phyloP scores from a whole-genome alignment of 2,797 vertebrate genomes.

The Erithacus rubecula region DNA sequence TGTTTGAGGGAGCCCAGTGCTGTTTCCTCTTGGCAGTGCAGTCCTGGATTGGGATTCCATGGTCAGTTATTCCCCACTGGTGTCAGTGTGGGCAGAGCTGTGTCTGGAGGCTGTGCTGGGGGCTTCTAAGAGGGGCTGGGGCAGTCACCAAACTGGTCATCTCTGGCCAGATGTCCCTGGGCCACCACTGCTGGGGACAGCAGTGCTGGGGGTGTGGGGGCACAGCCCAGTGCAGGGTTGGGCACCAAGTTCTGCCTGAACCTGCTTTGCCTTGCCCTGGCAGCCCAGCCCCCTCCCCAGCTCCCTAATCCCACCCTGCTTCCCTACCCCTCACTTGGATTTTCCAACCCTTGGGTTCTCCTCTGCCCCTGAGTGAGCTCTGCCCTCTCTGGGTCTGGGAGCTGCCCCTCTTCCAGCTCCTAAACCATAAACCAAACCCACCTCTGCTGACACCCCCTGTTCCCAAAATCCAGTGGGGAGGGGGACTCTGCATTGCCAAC shows the following conservation, averaged over 20 bases:
- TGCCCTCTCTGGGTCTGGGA: not conserved
- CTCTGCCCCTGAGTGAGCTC: not conserved
- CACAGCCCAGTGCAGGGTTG: not conserved
- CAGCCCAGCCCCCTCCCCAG: not conserved
- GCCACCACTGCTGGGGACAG: not conserved
- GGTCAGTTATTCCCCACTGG: rapidly evolving
- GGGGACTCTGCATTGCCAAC: slow-evolving; percentile 17
- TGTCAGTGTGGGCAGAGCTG: not conserved
- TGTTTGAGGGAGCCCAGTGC: not conserved
- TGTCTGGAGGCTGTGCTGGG: not conserved
- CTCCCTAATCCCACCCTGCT: not conserved
- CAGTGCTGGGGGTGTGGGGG: not conserved
- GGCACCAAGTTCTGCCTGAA: not conserved
- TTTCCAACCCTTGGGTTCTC: not conserved
- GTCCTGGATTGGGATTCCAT: not conserved
- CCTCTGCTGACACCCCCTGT: not conserved
- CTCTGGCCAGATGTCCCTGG: not conserved
- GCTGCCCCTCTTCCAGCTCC: slow-evolving; percentile 2
- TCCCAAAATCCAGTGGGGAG: slow-evolving; percentile 16
- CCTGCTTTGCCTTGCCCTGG: not conserved
- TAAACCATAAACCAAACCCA: not conserved
- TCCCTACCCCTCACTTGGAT: not conserved
- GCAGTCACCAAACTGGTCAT: not conserved
- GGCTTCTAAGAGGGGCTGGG: not conserved
- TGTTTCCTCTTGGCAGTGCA: not conserved